Evolutionary conservation across 2,888 invertebrate species (phyloP), one percentile per base, ranked within the genome.

Genomic region (Eupithecia centaureata): DNA sequence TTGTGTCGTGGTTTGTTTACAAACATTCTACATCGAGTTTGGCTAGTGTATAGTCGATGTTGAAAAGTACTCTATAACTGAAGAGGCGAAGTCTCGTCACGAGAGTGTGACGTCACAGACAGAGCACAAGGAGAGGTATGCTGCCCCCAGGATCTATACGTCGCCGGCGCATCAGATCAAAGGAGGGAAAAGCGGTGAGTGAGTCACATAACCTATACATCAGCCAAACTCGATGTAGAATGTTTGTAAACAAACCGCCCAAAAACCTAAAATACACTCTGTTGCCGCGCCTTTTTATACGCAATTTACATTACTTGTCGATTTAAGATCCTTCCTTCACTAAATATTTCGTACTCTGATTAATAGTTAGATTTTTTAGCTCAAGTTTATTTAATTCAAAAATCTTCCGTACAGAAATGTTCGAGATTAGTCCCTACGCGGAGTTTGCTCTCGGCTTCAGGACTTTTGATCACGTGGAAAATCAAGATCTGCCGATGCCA

Each of bases 381-480:
- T n/a, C n/a, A n/a, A n/a, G n/a, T n/a, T n/a, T n/a, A 33, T 33
- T 33, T 33, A 10, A 33, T 10, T 33, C 33, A 33, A 8, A 33
- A 33, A 10, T 33, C 2, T 52, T 56, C 25, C 59, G 15, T 33
- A 5, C 77, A 93, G 94, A 94, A 89, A 93, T 94, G 93, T 94
- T 93, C 83, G 94, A 94, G 82, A 94, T 94, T 67, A 93, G 93
- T 76, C 94, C 94, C 1, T 94, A 94, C 75, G 94, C 94, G 0
- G 94, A 94, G 73, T 94, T 94, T 61, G 93, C 92, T 1, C 85
- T 94, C 56, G 94, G 94, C 2, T 94, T 94, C 77, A 82, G 94
- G 5, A 91, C 93, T 0, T 93, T 93, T 66, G 93, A 92, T 67
- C 93, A 93, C 72, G 92, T 90, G 13, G 94, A 94, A 35, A 94